These are phyloP conservation scores for Momotus momota DNA, from an alignment of 2,797 vertebrate species.

Conservation along the genomic window DNA sequence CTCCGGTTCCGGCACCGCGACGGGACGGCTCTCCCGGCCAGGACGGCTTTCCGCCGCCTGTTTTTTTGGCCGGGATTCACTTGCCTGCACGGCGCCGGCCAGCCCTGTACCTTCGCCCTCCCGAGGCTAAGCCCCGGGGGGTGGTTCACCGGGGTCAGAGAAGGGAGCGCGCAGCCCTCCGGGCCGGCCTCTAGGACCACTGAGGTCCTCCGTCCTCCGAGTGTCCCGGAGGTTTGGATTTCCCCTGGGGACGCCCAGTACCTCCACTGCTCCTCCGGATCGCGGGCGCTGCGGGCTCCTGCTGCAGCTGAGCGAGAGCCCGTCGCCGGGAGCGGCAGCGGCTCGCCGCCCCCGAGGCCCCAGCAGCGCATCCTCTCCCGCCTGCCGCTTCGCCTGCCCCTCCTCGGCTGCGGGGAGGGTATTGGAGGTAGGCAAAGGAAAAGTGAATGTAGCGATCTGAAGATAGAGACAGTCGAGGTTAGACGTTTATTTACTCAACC, in stretches of 20 bases:
- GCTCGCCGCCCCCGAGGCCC: background rate
- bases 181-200: background rate
- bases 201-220: background rate
- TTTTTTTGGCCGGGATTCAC: background rate
- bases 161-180: background rate
- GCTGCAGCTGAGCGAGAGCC: background rate
- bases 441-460: background rate
- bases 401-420: background rate
- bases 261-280: background rate
- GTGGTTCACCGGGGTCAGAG: background rate
- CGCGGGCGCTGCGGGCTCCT: background rate
- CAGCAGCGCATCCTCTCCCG: slow-evolving; percentile 33
- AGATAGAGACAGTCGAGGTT: background rate
- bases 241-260: background rate
- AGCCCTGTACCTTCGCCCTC: background rate
- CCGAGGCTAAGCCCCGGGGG: background rate
- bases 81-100: background rate
- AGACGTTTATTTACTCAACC: slow-evolving; percentile 49
- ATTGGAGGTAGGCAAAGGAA: background rate
- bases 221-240: background rate
- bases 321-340: background rate
- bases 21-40: background rate
- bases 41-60: background rate
- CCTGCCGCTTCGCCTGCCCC: background rate
- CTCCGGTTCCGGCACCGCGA: background rate